Percentiles rank a stretch among this genome's conserved stretches.
Conservation (phyloP, 2,113 vertebrate species). For the Callospermophilus lateralis region DNA sequence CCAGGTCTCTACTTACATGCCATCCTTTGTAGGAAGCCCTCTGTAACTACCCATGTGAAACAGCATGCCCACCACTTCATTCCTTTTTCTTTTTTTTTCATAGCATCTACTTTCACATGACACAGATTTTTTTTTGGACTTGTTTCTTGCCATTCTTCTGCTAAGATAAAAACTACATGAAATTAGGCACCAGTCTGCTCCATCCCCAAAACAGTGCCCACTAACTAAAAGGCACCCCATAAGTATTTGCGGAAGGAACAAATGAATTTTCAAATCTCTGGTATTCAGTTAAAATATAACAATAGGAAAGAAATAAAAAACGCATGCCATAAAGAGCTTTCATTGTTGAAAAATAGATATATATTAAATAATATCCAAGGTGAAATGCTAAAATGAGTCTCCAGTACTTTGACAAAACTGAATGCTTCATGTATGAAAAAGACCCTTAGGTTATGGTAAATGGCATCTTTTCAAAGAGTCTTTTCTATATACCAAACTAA, state of each 20-base stretch:
- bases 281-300: constrained; percentile 34
- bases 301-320: background rate
- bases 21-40: background rate
- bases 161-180: background rate
- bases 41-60: background rate
- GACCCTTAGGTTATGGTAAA: constrained; percentile 55
- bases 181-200: background rate
- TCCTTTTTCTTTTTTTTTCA: background rate
- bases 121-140: background rate
- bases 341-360: constrained; percentile 12
- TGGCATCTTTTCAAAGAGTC: constrained; percentile 37
- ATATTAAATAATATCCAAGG: constrained; percentile 1
- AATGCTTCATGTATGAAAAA: background rate
- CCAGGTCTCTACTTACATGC: background rate
- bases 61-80: background rate
- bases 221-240: background rate
- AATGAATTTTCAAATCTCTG: constrained; percentile 41
- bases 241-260: constrained; percentile 35
- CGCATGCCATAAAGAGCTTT: background rate
- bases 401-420: constrained; percentile 46
- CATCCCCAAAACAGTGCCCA: background rate
- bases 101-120: background rate
- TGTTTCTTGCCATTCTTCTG: background rate
- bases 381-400: constrained; percentile 17
- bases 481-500: constrained; percentile 40